A percentile compares a stretch with the other conserved stretches of the same genome.
These are phyloP conservation scores for Cheilosia vulpina DNA, from an alignment of 2,888 invertebrate species.

Conservation along the genomic window DNA sequence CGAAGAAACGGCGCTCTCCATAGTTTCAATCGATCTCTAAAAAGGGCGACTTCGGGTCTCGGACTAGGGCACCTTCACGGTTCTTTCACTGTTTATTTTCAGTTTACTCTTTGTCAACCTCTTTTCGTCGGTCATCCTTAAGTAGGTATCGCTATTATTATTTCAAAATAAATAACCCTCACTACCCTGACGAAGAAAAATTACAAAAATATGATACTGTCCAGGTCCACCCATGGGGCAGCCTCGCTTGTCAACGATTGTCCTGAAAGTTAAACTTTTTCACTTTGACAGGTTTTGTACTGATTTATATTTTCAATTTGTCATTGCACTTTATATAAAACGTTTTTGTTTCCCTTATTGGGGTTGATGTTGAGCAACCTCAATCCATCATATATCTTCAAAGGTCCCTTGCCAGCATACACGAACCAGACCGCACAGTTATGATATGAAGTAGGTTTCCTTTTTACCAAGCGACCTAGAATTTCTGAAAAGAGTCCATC, in stretches of 20 bases:
- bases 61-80: no score
- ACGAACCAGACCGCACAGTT: conserved; percentile 25
- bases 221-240: background rate
- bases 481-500: conserved; percentile 32
- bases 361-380: conserved; percentile 42
- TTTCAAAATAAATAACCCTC: conserved; percentile 6
- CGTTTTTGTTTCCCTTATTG: background rate
- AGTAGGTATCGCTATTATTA: background rate
- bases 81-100: no score
- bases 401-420: background rate
- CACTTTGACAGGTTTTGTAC: conserved; percentile 46
- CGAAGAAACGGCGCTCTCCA: no score
- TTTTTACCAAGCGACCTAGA: conserved; percentile 34
- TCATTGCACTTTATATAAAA: conserved; percentile 58
- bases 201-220: conserved; percentile 27
- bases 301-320: conserved; percentile 73
- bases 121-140: background rate
- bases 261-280: conserved; percentile 54
- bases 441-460: conserved; percentile 45
- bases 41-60: no score
- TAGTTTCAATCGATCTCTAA: no score
- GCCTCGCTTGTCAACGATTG: conserved; percentile 22
- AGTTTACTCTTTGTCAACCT: no score
- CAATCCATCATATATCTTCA: conserved; percentile 52
- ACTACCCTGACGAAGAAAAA: conserved; percentile 11